phyloP scores from a whole-genome alignment of 2,888 invertebrate genomes.

The Callyntrura sp. region DNA sequence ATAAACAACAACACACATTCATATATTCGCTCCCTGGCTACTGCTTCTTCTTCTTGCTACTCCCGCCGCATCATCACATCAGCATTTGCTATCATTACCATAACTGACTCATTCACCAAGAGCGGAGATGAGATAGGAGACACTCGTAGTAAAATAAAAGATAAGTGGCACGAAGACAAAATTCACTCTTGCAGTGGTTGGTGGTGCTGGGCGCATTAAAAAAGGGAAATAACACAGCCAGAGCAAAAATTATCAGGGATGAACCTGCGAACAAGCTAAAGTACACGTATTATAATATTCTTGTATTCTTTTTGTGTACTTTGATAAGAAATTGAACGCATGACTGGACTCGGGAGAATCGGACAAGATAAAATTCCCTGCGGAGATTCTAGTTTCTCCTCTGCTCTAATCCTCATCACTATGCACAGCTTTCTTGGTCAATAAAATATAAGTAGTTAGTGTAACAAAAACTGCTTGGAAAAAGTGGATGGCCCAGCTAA shows the following conservation, averaged over 20 bases:
- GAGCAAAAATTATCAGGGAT: background rate
- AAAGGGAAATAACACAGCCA: background rate
- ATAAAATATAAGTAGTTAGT: slow-evolving; percentile 47
- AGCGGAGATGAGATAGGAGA: slow-evolving; percentile 47
- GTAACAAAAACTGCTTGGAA: slow-evolving; percentile 47
- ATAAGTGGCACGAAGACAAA: slow-evolving; percentile 5
- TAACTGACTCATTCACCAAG: slow-evolving; percentile 62
- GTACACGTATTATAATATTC: background rate
- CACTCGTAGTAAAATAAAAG: background rate
- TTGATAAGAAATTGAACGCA: slow-evolving; percentile 38
- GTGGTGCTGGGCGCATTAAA: background rate
- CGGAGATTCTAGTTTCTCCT: slow-evolving; percentile 51
- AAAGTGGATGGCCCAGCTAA: slow-evolving; percentile 52
- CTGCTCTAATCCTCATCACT: slow-evolving; percentile 23
- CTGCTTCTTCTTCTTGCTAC: no score
- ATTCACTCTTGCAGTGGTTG: background rate
- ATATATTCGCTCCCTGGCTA: no score
- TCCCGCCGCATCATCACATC: slow-evolving; percentile 13
- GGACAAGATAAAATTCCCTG: slow-evolving; percentile 46
- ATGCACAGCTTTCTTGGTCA: slow-evolving; percentile 19
- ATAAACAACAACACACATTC: slow-evolving; percentile 6
- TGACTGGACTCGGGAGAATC: slow-evolving; percentile 46
- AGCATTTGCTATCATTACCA: slow-evolving; percentile 47
- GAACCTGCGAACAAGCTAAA: slow-evolving; percentile 6
- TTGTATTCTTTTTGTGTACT: slow-evolving; percentile 23